Evolutionary conservation across 2,888 invertebrate genomes (phyloP), one percentile per base, ranked within the genome.

Genomic region (Patella depressa): DNA sequence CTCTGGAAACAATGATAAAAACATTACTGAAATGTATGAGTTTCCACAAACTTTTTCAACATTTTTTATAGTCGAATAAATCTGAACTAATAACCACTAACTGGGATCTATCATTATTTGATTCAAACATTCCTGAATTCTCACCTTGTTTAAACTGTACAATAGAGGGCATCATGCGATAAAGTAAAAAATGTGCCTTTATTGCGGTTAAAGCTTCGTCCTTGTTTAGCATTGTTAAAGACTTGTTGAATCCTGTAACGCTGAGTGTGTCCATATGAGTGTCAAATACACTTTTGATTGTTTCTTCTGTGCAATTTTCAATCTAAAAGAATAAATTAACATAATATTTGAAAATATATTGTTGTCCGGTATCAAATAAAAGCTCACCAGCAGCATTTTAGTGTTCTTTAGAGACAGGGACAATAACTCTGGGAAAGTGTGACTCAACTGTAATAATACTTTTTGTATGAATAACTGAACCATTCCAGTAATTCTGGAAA

Each of bases 251-350:
- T 65, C 65, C 65, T 19, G 65, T 65, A 0, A 24, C 24, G 19
- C 65, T 19, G 0, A 65, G 19, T n/a, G n/a, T 57, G 19, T 59
- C 59, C 19, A 59, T 9, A 59, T 19, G 19, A 59, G 17, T 17
- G 59, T 59, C 19, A 17, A 59, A 59, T 19, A 59, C 59, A 59
- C 19, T 19, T 59, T 59, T 59, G 59, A 59, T 59, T 9, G 59
- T 59, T n/a, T 59, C 59, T 59, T 59, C 59, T 59, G 59, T 59
- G 59, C 59, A 59, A 19, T 1, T 59, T 59, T 59, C 59, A 59
- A 59, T n/a, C 59, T 59, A 19, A 17, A 59, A 59, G 19, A 59
- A 17, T n/a, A 59, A 59, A n/a, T 0, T 59, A 59, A 34, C 34
- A 34, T 34, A 34, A 34, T 34, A 34, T 34, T 34, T 34, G 4